Base-by-base conservation (phyloP, 1,140 invertebrate genomes). In the Ridgeia piscesae region DNA sequence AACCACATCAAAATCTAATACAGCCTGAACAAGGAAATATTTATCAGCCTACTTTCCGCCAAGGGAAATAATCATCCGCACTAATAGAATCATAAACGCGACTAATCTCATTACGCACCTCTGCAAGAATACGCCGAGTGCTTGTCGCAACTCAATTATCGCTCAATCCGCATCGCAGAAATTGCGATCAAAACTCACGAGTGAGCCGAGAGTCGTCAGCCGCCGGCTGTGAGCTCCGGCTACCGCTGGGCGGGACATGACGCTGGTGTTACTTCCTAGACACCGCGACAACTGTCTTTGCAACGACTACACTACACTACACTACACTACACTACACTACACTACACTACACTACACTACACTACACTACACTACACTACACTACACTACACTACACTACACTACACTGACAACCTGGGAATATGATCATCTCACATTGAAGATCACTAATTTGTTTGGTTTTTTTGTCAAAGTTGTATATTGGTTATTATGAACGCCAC, bases 21-120 rank as follows among this genome's bases (percentile, higher is more conserved):
- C 42, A 35, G 34, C 91, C 9, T 14, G 48, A 77, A 48, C 91
- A 48, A 91, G 91, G 34, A 91, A 91, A 34, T 91, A 91, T 91
- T 91, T 91, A 33, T 35, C 91, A 35, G 34, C 35, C 33, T 90
- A 34, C 89, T 9, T 33, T 35, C 91, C 33, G 33, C n/a, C 34
- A 77, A 77, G 58, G 58, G 58, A 77, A 77, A 77, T 77, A 92
- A 92, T 92, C 33, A 58, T 42, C 33, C 34, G 33, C 31, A n/a
- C n/a, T 92, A 92, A 92, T 33, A 33, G 48, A 89, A 34, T 92
- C 91, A 92, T 92, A 92, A 92, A 92, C 34, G 48, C 91, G 34
- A 27, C 2, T 88, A 92, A 92, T 89, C 34, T 48, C 42, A 88
- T 92, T 92, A 92, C 48, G 6, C 33, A n/a, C 58, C 58, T 77